Evolutionary conservation across 92 coral and sea anemone genomes (phyloP).

Genomic region (Zoanthus solanderi): DNA sequence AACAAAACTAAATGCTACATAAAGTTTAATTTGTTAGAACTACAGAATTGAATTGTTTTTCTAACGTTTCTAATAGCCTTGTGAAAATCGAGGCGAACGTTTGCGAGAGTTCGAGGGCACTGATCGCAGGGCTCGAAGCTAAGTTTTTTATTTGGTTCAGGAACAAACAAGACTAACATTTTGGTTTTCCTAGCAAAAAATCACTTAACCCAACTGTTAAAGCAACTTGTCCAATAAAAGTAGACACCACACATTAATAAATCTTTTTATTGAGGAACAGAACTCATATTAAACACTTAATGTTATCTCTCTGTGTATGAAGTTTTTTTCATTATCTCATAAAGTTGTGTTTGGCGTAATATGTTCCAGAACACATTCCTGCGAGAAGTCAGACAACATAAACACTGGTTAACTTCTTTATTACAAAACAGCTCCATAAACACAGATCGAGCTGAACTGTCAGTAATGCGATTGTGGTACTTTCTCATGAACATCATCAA

Average conservation of each 20-base stretch:
- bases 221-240: neutral
- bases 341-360: neutral
- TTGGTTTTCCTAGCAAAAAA: neutral
- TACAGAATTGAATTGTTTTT: too few relatives aligned
- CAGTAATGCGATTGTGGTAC: neutral
- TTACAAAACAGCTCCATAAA: neutral
- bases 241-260: neutral
- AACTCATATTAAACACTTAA: neutral
- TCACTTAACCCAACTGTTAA: neutral
- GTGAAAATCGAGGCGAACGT: too few relatives aligned
- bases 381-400: neutral
- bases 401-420: neutral
- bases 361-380: neutral
- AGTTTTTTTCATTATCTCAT: neutral
- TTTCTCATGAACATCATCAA: neutral
- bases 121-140: too few relatives aligned
- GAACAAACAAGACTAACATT: too few relatives aligned
- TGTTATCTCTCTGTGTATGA: neutral
- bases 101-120: too few relatives aligned
- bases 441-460: neutral
- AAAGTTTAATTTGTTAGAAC: too few relatives aligned
- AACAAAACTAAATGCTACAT: too few relatives aligned
- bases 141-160: neutral
- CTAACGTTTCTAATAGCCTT: too few relatives aligned
- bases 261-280: neutral